phyloP scores from a whole-genome alignment of 2,113 vertebrate species.

The Corythornis cristatus region DNA sequence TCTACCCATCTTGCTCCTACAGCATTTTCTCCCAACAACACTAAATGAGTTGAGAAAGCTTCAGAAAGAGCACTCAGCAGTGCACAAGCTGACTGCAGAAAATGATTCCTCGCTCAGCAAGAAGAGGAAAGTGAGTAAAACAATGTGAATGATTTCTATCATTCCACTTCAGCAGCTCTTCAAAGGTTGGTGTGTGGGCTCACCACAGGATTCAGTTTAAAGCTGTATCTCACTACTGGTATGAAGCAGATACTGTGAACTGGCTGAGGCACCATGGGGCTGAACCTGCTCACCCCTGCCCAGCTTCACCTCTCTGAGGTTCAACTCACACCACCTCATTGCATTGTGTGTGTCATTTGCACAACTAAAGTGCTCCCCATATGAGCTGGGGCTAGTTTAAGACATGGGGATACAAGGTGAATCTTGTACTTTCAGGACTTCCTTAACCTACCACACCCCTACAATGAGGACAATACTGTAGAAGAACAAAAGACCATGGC shows the following conservation, averaged over 20 bases:
- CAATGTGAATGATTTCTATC: constrained; percentile 7
- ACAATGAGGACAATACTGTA: fast-evolving
- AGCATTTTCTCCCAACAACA: background rate
- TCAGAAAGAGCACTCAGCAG: background rate
- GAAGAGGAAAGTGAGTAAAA: background rate
- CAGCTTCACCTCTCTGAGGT: background rate
- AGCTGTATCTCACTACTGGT: background rate
- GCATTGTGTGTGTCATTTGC: fast-evolving
- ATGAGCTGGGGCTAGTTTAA: background rate
- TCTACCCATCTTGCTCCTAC: background rate
- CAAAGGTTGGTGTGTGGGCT: background rate
- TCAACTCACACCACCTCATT: background rate
- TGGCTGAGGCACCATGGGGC: background rate
- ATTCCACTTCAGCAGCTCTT: constrained; percentile 9
- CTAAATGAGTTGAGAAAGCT: background rate
- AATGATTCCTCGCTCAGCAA: constrained; percentile 15
- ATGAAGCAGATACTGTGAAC: background rate
- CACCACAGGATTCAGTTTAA: background rate
- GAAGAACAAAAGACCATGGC: background rate
- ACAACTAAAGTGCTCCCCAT: background rate
- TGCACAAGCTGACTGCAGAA: background rate
- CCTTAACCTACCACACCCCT: fast-evolving
- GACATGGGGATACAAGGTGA: background rate
- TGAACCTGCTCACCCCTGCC: fast-evolving
- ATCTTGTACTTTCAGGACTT: background rate